These are phyloP conservation scores for Pseudopipra pipra DNA, from an alignment of 2,113 vertebrate species.

Conservation along the genomic window DNA sequence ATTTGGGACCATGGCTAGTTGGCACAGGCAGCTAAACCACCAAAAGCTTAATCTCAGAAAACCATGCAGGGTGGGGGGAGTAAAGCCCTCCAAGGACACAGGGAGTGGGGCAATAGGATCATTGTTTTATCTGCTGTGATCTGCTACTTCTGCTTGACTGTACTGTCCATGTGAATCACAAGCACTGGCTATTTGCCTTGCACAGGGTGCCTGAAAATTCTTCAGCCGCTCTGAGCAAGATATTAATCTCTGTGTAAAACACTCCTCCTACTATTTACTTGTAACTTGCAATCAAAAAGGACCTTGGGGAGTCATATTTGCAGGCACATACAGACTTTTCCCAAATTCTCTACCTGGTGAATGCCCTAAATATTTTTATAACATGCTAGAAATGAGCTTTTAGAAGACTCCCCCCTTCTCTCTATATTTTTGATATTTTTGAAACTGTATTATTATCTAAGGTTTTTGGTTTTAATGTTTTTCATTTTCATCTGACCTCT, in stretches of 20 bases:
- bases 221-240: neutral
- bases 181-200: neutral
- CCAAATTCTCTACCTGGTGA: neutral
- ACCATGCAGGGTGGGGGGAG: neutral
- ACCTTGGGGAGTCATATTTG: neutral
- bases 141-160: neutral
- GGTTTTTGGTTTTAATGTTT: neutral
- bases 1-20: neutral
- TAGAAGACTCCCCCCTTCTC: neutral
- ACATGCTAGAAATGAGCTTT: neutral
- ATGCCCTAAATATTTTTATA: neutral
- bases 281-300: neutral
- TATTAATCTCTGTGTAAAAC: neutral
- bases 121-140: neutral
- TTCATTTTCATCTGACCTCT: neutral
- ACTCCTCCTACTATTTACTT: neutral
- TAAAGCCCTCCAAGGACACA: fast-evolving
- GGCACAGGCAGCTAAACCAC: neutral
- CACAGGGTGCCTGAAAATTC: neutral
- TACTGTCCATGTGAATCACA: neutral
- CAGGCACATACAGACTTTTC: neutral
- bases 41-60: neutral
- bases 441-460: neutral
- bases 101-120: neutral
- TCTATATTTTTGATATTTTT: neutral